Evolutionary conservation across 2,888 invertebrate species (phyloP).

Genomic region (Pristionchus exspectatus): DNA sequence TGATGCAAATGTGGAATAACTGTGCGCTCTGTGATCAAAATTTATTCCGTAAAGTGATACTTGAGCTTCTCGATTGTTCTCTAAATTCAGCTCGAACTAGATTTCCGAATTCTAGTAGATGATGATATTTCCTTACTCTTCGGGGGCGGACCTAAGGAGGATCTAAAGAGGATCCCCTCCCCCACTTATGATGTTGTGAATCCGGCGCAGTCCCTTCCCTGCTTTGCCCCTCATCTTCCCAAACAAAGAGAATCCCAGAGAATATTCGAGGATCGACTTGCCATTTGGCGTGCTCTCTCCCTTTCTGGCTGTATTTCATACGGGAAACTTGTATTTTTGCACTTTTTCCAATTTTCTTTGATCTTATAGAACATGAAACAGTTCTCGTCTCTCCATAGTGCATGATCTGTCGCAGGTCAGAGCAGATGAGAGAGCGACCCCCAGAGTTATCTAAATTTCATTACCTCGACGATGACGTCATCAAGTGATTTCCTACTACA

Average conservation of each 20-base stretch:
- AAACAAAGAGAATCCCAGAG: neutral
- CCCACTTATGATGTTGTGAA: conserved; percentile 30
- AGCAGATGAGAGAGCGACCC: neutral
- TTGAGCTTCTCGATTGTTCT: too few species aligned
- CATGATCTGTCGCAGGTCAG: neutral
- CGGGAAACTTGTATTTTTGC: neutral
- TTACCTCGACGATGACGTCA: neutral
- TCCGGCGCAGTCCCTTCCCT: neutral
- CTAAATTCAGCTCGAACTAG: too few species aligned
- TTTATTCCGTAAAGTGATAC: too few species aligned
- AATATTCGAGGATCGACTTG: neutral
- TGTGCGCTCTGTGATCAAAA: too few species aligned
- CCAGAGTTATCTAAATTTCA: neutral
- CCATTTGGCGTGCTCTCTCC: neutral
- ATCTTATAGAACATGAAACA: too few species aligned
- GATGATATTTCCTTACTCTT: neutral
- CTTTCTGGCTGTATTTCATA: too few species aligned
- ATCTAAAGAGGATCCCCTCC: neutral
- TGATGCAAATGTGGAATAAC: too few species aligned
- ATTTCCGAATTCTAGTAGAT: neutral
- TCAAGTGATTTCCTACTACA: neutral
- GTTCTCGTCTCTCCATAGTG: neutral
- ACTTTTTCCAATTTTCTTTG: neutral
- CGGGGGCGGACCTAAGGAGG: neutral
- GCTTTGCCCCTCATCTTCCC: neutral